Conservation (phyloP, 2,797 vertebrate species). For the Capromys pilorides region DNA sequence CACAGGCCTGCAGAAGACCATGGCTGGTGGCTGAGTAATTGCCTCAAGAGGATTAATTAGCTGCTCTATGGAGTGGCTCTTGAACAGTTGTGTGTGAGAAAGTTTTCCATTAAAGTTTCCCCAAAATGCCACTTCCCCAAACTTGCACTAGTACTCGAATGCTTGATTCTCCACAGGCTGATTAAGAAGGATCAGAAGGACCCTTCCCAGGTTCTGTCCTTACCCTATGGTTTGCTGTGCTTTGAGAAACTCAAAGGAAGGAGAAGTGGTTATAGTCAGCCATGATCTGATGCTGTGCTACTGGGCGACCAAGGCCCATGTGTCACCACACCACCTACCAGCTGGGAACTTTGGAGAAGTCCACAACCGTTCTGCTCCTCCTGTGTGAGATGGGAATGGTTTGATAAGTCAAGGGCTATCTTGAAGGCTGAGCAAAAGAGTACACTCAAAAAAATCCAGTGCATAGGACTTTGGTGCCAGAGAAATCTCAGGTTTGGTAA, state of each 20-base stretch:
- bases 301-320: not conserved
- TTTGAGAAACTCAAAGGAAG: not conserved
- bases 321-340: too few species aligned
- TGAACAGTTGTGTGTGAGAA: constrained; percentile 40
- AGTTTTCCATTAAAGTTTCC: constrained; percentile 61
- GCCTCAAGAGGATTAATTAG: constrained; percentile 78
- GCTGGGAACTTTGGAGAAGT: not conserved
- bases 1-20: constrained; percentile 33
- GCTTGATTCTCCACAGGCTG: not conserved
- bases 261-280: not conserved
- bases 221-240: not conserved
- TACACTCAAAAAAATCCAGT: not conserved
- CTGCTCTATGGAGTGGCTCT: constrained; percentile 41
- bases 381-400: not conserved
- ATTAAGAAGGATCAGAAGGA: not conserved
- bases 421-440: constrained; percentile 7
- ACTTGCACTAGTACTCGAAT: not conserved
- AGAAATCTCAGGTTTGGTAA: not conserved
- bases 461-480: not conserved
- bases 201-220: not conserved
- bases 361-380: not conserved
- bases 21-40: constrained; percentile 69
- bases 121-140: constrained; percentile 59
- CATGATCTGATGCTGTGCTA: not conserved
- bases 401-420: not conserved